Evolutionary conservation across 2,113 vertebrate genomes (phyloP).

Genomic region (Miniopterus natalensis): DNA sequence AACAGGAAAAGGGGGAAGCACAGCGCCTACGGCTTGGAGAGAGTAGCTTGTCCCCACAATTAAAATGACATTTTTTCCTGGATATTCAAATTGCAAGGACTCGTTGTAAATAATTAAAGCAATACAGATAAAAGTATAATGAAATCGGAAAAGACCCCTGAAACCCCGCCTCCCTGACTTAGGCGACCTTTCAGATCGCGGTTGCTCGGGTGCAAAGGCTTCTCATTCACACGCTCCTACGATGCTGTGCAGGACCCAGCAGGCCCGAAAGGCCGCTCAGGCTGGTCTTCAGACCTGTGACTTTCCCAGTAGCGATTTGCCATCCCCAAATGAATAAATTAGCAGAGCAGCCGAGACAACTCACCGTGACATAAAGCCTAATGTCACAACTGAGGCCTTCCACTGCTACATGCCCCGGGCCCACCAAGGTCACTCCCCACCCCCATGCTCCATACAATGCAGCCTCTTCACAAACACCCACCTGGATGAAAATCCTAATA

Average conservation of each 20-base stretch:
- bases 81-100: not conserved
- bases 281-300: not conserved
- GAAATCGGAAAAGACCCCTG: not conserved
- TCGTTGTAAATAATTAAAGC: not conserved
- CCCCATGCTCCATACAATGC: fast-evolving
- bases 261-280: not conserved
- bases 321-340: not conserved
- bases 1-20: not conserved
- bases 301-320: not conserved
- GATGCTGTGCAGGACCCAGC: not conserved
- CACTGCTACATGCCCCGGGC: no score
- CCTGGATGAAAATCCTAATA: not conserved
- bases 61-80: not conserved
- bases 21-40: not conserved
- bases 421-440: not conserved
- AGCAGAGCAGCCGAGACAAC: not conserved
- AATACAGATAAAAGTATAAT: not conserved
- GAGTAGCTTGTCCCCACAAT: not conserved
- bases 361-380: not conserved
- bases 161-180: not conserved
- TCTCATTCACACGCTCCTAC: not conserved
- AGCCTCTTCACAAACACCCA: not conserved
- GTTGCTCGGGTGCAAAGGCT: not conserved
- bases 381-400: not conserved
- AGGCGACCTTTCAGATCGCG: not conserved